These are phyloP conservation scores for Aleiodes leptofemur DNA, from an alignment of 2,888 invertebrate genomes.

Conservation along the genomic window DNA sequence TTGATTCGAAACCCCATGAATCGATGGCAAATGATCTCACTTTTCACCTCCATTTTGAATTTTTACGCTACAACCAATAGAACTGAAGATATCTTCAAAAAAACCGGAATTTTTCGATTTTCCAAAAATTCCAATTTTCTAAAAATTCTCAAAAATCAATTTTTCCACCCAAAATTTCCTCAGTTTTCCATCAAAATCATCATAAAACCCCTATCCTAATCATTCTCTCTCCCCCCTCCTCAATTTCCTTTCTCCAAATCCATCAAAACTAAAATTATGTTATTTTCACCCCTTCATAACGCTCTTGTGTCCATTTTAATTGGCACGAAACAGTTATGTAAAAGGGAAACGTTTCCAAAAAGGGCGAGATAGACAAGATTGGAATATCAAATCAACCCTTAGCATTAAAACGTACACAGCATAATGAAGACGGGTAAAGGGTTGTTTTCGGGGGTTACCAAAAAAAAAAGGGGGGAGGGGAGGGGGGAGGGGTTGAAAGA, in stretches of 20 bases:
- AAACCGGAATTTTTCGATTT: too few species aligned
- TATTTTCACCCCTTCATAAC: neutral
- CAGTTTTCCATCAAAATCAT: too few species aligned
- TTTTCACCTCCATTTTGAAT: too few species aligned
- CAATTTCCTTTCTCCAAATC: neutral
- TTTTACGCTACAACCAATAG: too few species aligned
- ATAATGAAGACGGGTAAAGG: slow-evolving; percentile 69
- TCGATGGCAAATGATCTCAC: too few species aligned
- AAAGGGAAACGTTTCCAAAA: slow-evolving; percentile 37
- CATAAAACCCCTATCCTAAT: too few species aligned
- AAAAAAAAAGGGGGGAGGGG: slow-evolving; percentile 22
- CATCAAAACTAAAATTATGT: neutral
- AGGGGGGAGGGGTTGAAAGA: slow-evolving; percentile 48
- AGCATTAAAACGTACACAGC: slow-evolving; percentile 54
- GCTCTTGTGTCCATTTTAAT: slow-evolving; percentile 43
- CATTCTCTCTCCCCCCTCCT: too few species aligned
- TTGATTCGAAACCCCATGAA: too few species aligned
- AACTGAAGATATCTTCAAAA: too few species aligned
- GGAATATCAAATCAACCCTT: slow-evolving; percentile 65
- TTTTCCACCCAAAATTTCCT: too few species aligned
- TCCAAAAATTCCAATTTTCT: too few species aligned
- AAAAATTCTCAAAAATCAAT: too few species aligned
- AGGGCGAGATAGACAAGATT: slow-evolving; percentile 61
- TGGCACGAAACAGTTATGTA: slow-evolving; percentile 35
- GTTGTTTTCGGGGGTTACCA: slow-evolving; percentile 54